Evolutionary conservation across 2,113 vertebrate genomes (phyloP).

Genomic region (Channa argus): DNA sequence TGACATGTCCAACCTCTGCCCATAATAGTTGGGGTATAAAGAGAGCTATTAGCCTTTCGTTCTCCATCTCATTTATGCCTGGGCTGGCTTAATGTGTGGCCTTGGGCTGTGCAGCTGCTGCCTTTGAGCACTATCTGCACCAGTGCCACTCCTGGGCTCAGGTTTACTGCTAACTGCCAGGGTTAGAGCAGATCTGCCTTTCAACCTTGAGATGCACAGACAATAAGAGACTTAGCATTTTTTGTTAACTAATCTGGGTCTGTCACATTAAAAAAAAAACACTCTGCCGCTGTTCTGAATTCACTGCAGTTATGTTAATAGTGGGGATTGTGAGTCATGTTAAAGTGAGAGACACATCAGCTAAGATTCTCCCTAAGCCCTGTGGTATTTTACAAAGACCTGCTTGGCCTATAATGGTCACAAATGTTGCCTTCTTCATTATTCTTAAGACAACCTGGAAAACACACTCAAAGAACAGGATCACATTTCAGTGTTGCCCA

Average conservation of each 20-base stretch:
- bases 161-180: constrained; percentile 41
- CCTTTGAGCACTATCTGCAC: constrained; percentile 53
- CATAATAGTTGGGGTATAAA: constrained; percentile 49
- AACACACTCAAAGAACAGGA: neutral
- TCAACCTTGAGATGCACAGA: constrained; percentile 54
- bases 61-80: constrained; percentile 54
- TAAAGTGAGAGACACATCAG: constrained; percentile 39
- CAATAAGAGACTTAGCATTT: constrained; percentile 47
- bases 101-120: constrained; percentile 75
- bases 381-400: constrained; percentile 13
- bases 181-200: constrained; percentile 56
- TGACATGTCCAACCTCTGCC: constrained; percentile 54
- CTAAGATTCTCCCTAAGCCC: constrained; percentile 26
- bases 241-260: constrained; percentile 48
- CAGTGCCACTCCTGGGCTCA: constrained; percentile 42
- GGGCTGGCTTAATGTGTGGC: constrained; percentile 62
- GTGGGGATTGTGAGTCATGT: constrained; percentile 21
- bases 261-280: constrained; percentile 30
- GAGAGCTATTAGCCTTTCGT: constrained; percentile 59
- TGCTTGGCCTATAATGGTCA: constrained; percentile 28
- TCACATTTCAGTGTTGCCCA: constrained; percentile 7
- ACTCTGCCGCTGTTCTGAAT: constrained; percentile 7
- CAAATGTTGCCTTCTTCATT: constrained; percentile 3
- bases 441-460: constrained; percentile 14
- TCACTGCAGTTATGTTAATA: constrained; percentile 3